Evolutionary conservation across 2,113 vertebrate genomes (phyloP), one percentile per base, ranked within the genome.

Genomic region (Silurus meridionalis): DNA sequence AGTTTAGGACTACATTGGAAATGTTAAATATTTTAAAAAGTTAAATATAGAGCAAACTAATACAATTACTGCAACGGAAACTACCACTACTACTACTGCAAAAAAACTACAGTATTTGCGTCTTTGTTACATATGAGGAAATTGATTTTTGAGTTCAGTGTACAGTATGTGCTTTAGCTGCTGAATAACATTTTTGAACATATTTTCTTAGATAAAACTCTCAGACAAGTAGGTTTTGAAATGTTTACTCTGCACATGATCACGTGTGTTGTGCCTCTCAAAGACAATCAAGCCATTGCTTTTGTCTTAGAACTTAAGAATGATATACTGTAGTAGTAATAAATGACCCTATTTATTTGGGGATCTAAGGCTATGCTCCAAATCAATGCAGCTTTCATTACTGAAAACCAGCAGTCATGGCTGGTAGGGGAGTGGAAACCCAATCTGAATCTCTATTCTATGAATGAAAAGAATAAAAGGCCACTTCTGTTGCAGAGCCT

Each of bases 401-500:
- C 4, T 82, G 15, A 78, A 82, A 66, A 57, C 50, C 8, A 57
- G 60, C 21, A 66, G 5, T 61, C 50, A 1, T 83, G 69, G 23
- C 23, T 82, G 80, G 21, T 63, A 55, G 83, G 74, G 60, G 75
- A 72, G 55, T 77, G 25, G 58, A 58, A 75, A 80, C 53, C 21
- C 69, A 28, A 82, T 75, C 67, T 28, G 60, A 78, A 69, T 64
- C 28, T 46, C 80, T 84, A 28, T 53, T 58, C 50, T 25, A 58
- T 60, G 69, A 84, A 46, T 83, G 53, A 57, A 28, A 63, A 69
- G 74, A 86, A 81, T 71, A 57, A 88, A 88, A 72, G 83, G 69
- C 85, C 81, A 77, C 72, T 82, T 84, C 61, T 63, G 79, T 57
- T 48, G 69, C 82, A 77, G 28, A 80, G 80, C 80, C 86, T 87